Evolutionary conservation across 2,113 vertebrate genomes (phyloP).

Genomic region (Varanus salvator): DNA sequence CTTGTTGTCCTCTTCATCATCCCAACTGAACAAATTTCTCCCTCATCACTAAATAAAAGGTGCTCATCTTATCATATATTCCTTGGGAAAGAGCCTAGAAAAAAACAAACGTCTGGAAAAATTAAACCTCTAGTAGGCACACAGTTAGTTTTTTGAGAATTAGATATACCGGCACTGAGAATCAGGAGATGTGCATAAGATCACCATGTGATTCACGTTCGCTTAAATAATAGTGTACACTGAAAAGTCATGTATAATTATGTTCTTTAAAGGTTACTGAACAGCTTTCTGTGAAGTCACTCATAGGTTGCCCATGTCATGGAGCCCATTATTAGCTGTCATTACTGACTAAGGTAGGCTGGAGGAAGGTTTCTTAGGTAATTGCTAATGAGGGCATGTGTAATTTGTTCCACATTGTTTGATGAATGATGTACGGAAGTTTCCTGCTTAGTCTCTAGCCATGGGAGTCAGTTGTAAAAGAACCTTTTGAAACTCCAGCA

Average conservation of each 20-base stretch:
- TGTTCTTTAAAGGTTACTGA: background rate
- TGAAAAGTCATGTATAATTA: background rate
- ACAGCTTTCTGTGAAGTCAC: background rate
- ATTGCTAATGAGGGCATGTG: slow-evolving; percentile 7
- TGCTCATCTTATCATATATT: background rate
- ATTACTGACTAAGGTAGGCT: slow-evolving; percentile 24
- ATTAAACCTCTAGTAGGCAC: no score
- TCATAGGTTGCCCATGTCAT: background rate
- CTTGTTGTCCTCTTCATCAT: no score
- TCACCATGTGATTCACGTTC: background rate
- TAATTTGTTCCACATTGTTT: slow-evolving; percentile 31
- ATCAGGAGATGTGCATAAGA: background rate
- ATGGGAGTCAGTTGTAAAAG: background rate
- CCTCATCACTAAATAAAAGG: background rate
- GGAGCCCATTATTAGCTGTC: slow-evolving; percentile 26
- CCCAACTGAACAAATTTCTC: no score
- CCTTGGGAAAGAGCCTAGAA: background rate
- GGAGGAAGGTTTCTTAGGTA: slow-evolving; percentile 30
- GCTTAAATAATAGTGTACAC: background rate
- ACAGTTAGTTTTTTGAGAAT: background rate
- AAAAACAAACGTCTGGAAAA: background rate
- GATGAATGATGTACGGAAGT: slow-evolving; percentile 19
- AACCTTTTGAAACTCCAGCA: slow-evolving; percentile 17
- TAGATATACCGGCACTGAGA: no score
- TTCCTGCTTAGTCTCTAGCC: slow-evolving; percentile 5